These are phyloP conservation scores for Zapus hudsonius DNA, from an alignment of 2,113 vertebrate genomes.

Conservation along the genomic window DNA sequence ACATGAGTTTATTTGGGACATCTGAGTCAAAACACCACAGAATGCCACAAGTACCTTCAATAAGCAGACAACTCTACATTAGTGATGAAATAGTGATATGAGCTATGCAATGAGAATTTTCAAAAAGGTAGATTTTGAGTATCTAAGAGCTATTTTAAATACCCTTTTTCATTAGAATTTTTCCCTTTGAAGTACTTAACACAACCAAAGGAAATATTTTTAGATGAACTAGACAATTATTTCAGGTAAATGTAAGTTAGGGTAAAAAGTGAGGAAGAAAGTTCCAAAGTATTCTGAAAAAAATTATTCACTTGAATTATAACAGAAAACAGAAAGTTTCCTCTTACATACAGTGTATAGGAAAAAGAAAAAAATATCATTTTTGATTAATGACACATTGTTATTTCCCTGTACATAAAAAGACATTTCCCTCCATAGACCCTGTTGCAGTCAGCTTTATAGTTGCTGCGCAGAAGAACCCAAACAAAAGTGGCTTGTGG, in stretches of 20 bases:
- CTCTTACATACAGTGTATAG: neutral
- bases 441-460: no score
- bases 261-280: neutral
- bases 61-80: neutral
- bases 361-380: no score
- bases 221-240: neutral
- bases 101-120: neutral
- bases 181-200: conserved; percentile 16
- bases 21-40: no score
- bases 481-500: no score
- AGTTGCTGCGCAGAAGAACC: no score
- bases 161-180: neutral
- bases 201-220: conserved; percentile 21
- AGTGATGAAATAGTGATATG: neutral
- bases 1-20: no score
- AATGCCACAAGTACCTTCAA: neutral
- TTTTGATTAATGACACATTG: no score
- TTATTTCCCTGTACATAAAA: no score
- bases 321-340: conserved; percentile 26
- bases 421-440: no score
- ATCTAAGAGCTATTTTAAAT: neutral
- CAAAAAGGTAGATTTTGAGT: neutral
- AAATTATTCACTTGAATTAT: conserved; percentile 30
- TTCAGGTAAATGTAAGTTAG: conserved; percentile 18
- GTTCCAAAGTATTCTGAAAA: no score